Percentiles rank a stretch among this genome's conserved stretches.
These are phyloP conservation scores for Barnardius zonarius DNA, from an alignment of 2,113 vertebrate genomes.

Conservation along the genomic window DNA sequence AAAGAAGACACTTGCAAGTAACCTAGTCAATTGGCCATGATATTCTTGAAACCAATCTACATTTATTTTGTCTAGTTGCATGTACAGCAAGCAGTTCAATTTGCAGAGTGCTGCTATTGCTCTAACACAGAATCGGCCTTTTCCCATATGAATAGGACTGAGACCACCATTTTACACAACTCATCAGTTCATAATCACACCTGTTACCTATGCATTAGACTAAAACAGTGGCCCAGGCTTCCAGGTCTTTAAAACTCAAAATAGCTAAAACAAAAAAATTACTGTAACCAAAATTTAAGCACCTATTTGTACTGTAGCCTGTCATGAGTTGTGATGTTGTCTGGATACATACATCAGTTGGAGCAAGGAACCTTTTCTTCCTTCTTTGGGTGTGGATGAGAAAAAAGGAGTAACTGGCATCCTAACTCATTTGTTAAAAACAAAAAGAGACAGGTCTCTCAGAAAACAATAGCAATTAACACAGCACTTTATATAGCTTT, in stretches of 20 bases:
- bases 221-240: background rate
- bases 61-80: background rate
- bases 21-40: background rate
- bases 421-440: background rate
- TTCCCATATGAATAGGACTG: accelerated
- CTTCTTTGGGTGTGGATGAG: background rate
- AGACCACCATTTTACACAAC: background rate
- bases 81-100: background rate
- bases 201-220: background rate
- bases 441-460: background rate
- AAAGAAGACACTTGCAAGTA: background rate
- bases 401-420: background rate
- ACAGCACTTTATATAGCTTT: background rate
- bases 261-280: background rate
- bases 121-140: background rate
- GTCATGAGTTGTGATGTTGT: background rate
- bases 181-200: background rate
- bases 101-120: background rate
- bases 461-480: background rate
- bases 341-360: background rate
- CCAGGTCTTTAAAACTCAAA: background rate
- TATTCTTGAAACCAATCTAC: background rate
- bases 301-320: background rate
- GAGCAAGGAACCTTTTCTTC: background rate
- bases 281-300: background rate